phyloP scores from a whole-genome alignment of 2,797 vertebrate genomes.

The Falco rusticolus region DNA sequence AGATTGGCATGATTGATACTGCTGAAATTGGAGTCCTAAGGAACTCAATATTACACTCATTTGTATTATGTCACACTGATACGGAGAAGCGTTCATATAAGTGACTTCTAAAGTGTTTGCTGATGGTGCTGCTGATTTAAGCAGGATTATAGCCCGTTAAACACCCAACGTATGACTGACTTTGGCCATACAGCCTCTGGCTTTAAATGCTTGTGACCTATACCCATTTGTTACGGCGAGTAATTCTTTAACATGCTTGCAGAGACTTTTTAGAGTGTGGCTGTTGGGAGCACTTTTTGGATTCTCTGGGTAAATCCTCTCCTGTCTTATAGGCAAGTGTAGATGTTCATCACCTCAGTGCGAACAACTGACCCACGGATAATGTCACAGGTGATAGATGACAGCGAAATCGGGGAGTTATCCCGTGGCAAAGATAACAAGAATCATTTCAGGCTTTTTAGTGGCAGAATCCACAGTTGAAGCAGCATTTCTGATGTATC shows the following conservation, averaged over 20 bases:
- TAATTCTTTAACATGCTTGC: background rate
- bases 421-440: background rate
- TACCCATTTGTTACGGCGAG: background rate
- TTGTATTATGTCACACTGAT: slow-evolving; percentile 45
- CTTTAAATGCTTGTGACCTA: background rate
- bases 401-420: background rate
- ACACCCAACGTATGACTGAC: background rate
- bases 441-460: background rate
- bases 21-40: slow-evolving; percentile 15
- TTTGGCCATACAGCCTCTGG: background rate
- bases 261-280: background rate
- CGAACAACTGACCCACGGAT: background rate
- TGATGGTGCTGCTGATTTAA: slow-evolving; percentile 30
- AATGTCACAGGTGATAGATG: background rate
- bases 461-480: background rate
- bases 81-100: slow-evolving; percentile 30
- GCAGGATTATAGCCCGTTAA: slow-evolving; percentile 23
- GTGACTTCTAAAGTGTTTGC: slow-evolving; percentile 30
- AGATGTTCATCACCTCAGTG: background rate
- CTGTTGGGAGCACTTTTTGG: background rate
- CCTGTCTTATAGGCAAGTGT: background rate
- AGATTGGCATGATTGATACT: slow-evolving; percentile 3
- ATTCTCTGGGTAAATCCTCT: background rate
- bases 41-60: slow-evolving; percentile 17
- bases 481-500: slow-evolving; percentile 14